phyloP scores from a whole-genome alignment of 2,888 invertebrate genomes.

The Campoplex nolae region DNA sequence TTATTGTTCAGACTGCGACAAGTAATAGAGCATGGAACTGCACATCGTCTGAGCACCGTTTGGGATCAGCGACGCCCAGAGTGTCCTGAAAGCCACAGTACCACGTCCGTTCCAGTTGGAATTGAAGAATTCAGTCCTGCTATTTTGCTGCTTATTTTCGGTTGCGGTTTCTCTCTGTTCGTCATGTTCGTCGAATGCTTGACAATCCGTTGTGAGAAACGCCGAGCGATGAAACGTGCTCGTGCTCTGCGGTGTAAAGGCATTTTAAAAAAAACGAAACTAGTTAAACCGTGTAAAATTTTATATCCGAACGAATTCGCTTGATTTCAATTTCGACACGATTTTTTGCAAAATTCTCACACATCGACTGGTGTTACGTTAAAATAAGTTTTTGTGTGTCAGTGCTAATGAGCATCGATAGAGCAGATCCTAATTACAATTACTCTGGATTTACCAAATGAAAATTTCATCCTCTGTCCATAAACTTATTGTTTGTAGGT shows the following conservation, averaged over 20 bases:
- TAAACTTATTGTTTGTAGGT: neutral
- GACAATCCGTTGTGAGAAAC: neutral
- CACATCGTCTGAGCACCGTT: slow-evolving; percentile 69
- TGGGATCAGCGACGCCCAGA: slow-evolving; percentile 75
- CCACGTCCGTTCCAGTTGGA: slow-evolving; percentile 74
- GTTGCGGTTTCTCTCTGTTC: slow-evolving; percentile 68
- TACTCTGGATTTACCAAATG: neutral
- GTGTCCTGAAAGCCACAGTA: slow-evolving; percentile 77
- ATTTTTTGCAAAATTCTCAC: neutral
- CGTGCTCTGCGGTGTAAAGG: neutral
- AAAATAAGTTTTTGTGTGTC: neutral
- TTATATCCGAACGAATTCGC: slow-evolving; percentile 3
- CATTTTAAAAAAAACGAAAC: neutral
- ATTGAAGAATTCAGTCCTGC: slow-evolving; percentile 77
- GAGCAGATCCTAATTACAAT: neutral
- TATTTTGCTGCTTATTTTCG: slow-evolving; percentile 72
- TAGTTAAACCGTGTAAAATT: neutral
- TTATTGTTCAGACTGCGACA: slow-evolving; percentile 72
- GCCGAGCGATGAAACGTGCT: neutral
- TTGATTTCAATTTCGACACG: slow-evolving; percentile 12
- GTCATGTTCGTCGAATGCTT: slow-evolving; percentile 73
- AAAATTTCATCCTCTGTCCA: neutral
- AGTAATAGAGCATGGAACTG: slow-evolving; percentile 74
- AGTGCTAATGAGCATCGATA: neutral
- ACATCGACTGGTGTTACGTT: neutral